Percentiles rank a stretch among this genome's conserved stretches.
These are phyloP conservation scores for Rhincodon typus DNA, from an alignment of 2,797 vertebrate genomes.

Conservation along the genomic window DNA sequence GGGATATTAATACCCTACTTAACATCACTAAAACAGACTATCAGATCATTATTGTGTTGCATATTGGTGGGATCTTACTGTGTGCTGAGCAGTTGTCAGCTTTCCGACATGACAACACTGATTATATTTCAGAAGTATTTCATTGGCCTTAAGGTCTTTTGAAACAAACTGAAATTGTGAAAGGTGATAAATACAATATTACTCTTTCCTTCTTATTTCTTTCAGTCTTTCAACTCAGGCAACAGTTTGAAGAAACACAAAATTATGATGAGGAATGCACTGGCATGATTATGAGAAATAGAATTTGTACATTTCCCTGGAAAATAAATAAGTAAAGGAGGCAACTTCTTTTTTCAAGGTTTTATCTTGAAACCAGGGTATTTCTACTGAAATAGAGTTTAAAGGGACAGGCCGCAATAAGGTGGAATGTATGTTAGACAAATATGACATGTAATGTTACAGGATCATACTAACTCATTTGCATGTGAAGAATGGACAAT, in stretches of 20 bases:
- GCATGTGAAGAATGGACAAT: background rate
- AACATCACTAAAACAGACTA: background rate
- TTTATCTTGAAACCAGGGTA: background rate
- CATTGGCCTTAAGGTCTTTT: no score
- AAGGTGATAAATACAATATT: background rate
- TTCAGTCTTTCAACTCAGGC: background rate
- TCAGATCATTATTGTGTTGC: background rate
- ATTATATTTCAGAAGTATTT: background rate
- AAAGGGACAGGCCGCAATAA: background rate
- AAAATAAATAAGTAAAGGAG: background rate
- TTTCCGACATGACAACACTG: background rate
- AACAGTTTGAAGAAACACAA: background rate
- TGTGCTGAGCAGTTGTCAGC: background rate
- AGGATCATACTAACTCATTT: background rate
- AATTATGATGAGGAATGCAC: background rate
- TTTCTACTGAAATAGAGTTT: background rate
- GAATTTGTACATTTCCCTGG: background rate
- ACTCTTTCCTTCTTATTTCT: background rate
- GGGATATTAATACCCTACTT: background rate
- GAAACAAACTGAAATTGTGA: background rate
- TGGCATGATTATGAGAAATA: background rate
- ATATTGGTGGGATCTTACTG: background rate
- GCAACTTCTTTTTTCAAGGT: background rate
- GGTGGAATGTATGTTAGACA: background rate
- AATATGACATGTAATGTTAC: background rate